Conservation (phyloP, 1,140 invertebrate species). For the Drosophila insularis region DNA sequence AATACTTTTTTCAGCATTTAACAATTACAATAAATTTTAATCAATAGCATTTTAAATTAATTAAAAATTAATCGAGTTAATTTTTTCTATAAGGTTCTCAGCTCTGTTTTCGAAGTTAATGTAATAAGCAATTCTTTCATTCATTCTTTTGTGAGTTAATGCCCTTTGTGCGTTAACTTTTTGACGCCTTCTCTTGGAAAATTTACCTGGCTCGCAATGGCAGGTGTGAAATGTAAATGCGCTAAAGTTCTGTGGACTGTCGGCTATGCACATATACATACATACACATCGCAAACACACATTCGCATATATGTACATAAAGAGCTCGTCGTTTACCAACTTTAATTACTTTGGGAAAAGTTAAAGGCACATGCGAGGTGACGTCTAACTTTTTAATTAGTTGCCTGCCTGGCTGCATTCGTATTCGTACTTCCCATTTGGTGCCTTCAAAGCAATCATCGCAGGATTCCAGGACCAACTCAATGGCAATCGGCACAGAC, state of each 20-base stretch:
- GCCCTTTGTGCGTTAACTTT: constrained; percentile 69
- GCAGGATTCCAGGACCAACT: constrained; percentile 15
- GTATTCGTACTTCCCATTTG: constrained; percentile 35
- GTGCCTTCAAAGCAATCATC: constrained; percentile 70
- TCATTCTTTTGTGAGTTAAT: constrained; percentile 50
- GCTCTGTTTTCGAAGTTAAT: constrained; percentile 34
- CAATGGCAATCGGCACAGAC: constrained; percentile 35
- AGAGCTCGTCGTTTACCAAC: constrained; percentile 49
- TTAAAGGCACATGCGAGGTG: constrained; percentile 75
- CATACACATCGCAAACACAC: constrained; percentile 28
- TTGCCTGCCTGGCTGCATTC: constrained; percentile 47
- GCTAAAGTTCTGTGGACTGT: constrained; percentile 55
- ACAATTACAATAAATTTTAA: no score
- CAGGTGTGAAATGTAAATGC: constrained; percentile 78
- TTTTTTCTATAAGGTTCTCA: background rate
- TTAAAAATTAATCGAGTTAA: background rate
- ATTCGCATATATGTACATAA: constrained; percentile 10
- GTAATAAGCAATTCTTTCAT: constrained; percentile 43
- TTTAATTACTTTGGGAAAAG: constrained; percentile 78
- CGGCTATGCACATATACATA: constrained; percentile 19
- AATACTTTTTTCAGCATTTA: no score
- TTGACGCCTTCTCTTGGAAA: constrained; percentile 45
- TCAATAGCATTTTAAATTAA: no score
- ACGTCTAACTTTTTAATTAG: constrained; percentile 77
- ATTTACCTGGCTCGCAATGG: constrained; percentile 36